Evolutionary conservation across 2,888 invertebrate species (phyloP), one percentile per base, ranked within the genome.

Genomic region (Serrognathus titanus): DNA sequence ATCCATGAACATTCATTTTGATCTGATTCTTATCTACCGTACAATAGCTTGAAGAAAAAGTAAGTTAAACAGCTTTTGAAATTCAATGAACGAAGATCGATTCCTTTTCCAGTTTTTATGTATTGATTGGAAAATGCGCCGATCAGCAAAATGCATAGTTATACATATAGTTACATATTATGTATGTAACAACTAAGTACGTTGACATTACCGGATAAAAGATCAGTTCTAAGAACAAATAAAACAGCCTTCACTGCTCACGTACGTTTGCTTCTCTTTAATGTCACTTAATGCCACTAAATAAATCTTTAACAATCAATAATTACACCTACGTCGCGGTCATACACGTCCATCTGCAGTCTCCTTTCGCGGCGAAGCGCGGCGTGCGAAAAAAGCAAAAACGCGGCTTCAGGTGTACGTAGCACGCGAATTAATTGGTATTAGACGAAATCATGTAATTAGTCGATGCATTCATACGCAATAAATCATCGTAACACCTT

Each of bases 401-500:
- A 5, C 24, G 24, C 24, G 24, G 24, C 24, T 24, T 24, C 24
- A 24, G 24, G 24, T 24, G 24, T 24, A 24, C 24, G 24, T 24
- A 24, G 24, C 24, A 24, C 24, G 24, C 24, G 24, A 24, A 24
- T 24, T 24, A 24, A 24, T 24, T 24, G 24, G 53, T 47, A 49
- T 39, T 43, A 43, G 40, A 41, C 35, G 10, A 39, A 12, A 24
- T 20, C 39, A 50, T 35, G 36, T 41, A 40, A 55, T 49, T 49
- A 55, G 38, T 49, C 54, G 16, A 35, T 36, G 35, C 11, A 36
- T 43, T 41, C 48, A 20, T 35, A 7, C 37, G 48, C 24, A 24
- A 48, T 55, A 55, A 55, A 55, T 55, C 54, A 55, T 49, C 45
- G 40, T 49, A 49, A 49, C 54, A 55, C 54, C 49, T 55, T 35